A percentile compares a stretch with the other conserved stretches of the same genome.
Evolutionary conservation across 1,140 invertebrate genomes (phyloP).

Genomic region (Drosophila rufa): DNA sequence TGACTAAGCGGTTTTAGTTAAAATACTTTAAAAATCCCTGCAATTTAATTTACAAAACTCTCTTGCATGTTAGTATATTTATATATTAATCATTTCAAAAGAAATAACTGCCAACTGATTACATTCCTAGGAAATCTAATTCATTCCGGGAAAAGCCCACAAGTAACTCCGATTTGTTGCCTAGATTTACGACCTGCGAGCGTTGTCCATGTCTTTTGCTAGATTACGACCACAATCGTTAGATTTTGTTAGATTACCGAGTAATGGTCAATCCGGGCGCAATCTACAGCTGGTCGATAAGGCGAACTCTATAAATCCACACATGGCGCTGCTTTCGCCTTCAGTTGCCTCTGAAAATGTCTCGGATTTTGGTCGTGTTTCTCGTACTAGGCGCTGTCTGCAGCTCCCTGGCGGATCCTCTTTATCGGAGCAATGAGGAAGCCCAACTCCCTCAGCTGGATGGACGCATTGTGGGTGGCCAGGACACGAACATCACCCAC

Average conservation of each 20-base stretch:
- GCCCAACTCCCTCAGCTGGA: constrained; percentile 54
- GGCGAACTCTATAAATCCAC: constrained; percentile 35
- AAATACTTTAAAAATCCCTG: not conserved
- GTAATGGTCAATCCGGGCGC: constrained; percentile 29
- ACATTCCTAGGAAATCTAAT: not conserved
- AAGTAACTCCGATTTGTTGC: not conserved
- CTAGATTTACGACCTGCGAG: constrained; percentile 31
- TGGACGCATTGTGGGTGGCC: constrained; percentile 77
- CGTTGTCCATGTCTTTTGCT: constrained; percentile 8
- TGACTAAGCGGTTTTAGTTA: too few species aligned
- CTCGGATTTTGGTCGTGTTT: constrained; percentile 57
- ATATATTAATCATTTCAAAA: too few species aligned
- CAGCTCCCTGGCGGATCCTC: constrained; percentile 41
- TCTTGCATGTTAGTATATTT: not conserved
- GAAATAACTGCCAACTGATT: too few species aligned
- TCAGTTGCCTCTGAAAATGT: constrained; percentile 58
- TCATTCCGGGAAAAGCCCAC: not conserved
- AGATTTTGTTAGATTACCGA: constrained; percentile 27
- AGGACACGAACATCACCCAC: constrained; percentile 50
- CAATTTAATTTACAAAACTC: too few species aligned
- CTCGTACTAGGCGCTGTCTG: constrained; percentile 31
- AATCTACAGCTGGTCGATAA: constrained; percentile 40
- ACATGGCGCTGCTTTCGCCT: not conserved
- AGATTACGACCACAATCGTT: constrained; percentile 32
- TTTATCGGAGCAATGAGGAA: constrained; percentile 22